phyloP scores from a whole-genome alignment of 1,140 invertebrate species.

The Oryzaephilus surinamensis region DNA sequence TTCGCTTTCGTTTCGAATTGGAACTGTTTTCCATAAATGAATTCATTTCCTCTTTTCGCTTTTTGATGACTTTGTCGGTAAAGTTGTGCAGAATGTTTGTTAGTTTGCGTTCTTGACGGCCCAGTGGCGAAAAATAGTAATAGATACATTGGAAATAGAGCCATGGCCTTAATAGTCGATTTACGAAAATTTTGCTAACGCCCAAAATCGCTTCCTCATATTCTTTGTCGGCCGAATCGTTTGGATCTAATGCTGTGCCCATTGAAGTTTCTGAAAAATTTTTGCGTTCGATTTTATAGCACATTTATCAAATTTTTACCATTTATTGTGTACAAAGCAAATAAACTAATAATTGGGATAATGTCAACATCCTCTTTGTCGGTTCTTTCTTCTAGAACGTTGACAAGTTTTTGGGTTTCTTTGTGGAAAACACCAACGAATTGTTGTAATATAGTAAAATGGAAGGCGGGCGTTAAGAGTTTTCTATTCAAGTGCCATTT shows the following conservation, averaged over 20 bases:
- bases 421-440: conserved; percentile 59
- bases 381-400: neutral
- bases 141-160: too few relatives aligned
- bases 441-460: conserved; percentile 63
- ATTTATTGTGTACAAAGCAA: conserved; percentile 1
- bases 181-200: conserved; percentile 34
- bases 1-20: conserved; percentile 33
- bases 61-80: conserved; percentile 37
- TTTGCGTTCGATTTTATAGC: neutral
- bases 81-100: conserved; percentile 51
- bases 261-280: conserved; percentile 61
- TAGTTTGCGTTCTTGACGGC: conserved; percentile 38
- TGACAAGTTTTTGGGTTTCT: conserved; percentile 4
- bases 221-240: conserved; percentile 43
- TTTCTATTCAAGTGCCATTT: conserved; percentile 59
- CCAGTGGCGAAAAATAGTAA: too few relatives aligned
- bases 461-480: conserved; percentile 64
- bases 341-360: neutral
- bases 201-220: conserved; percentile 45
- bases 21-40: conserved; percentile 2
- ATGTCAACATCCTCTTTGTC: conserved; percentile 1
- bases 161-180: conserved; percentile 49
- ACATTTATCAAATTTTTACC: neutral
- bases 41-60: conserved; percentile 15
- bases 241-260: conserved; percentile 57